Evolutionary conservation across 2,888 invertebrate genomes (phyloP), one percentile per base, ranked within the genome.

Genomic region (Creontiades dilutus): DNA sequence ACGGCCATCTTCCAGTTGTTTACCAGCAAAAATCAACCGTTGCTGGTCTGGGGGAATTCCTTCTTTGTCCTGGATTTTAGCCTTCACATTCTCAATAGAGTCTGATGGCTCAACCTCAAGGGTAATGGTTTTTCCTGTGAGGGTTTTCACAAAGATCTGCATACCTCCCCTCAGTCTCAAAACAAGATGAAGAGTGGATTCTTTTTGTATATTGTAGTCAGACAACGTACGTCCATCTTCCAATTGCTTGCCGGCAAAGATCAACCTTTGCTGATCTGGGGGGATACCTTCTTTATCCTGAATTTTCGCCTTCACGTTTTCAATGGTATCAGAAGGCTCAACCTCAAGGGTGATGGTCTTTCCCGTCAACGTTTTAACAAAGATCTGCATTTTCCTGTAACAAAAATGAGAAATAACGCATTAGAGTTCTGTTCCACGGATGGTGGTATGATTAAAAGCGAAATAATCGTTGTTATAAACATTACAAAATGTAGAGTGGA

Each of bases 1-100:
- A 61, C 95, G 93, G 0, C 95, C 95, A 93, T 95, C 95, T 93
- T 95, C 95, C 82, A 95, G 92, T 92, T 95, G 95, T 91, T 95
- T 95, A 0, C 95, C 95, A 46, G 95, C 95, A 91, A 95, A 95
- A 91, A 95, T 95, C 78, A 95, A 92, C 55, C 89, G 0, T 37
- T 89, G 89, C 81, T 89, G 89, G 57, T 95, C 94, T 94, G 95
- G 95, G 0, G 95, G 95, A 91, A 95, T 95, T 0, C 95, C 94
- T 92, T 95, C 95, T 92, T 95, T 95, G 91, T 95, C 89, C 81
- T 89, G 89, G 46, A 89, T 89, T 28, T 89, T 89, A 19, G 89
- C 89, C 37, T 89, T 89, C 9, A 89, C 89, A 19, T 89, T 89
- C 57, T 89, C 89, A 37, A 89, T 89, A 9, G 89, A 81, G 57